Evolutionary conservation across 2,888 invertebrate species (phyloP), one percentile per base, ranked within the genome.

Genomic region (Xestobium rufovillosum): DNA sequence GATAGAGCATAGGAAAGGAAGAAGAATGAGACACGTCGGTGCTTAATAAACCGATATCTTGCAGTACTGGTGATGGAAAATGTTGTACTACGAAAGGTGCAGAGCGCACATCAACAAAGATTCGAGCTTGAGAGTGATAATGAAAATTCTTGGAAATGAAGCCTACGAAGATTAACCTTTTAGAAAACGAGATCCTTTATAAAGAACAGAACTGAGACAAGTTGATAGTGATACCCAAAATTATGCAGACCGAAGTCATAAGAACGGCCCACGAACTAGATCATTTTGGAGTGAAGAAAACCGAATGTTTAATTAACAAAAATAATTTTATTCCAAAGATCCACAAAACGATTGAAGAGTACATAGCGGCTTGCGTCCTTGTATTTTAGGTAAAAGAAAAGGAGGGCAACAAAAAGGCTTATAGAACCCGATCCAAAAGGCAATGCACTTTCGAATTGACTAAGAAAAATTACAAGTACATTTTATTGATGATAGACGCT

Each of bases 171-270:
- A 45, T 49, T 17, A 45, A 45, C 36, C 26, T 39, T 9, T 19
- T 45, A 10, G 40, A 41, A 39, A 37, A 44, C 33, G 48, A 42
- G 23, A 25, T 57, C 26, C 14, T 56, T 2, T 56, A 49, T 39
- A 53, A 51, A 29, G 42, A 39, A 34, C 36, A 44, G 6, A 25
- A 39, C 31, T 25, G 16, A 16, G 45, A 43, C 36, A 41, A 46
- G 26, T 30, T 51, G 15, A n/a, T 49, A 26, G 50, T 47, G 0
- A 49, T 63, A 14, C 63, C 64, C 1, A 51, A 45, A 12, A 12
- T 13, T 4, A 56, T 67, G 56, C 51, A 59, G 38, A 39, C 34
- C 3, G 55, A 62, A 37, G 50, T 65, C 1, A 61, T 65, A 3
- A 45, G 43, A 19, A 50, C 39, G 9, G 47, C 46, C 0, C 63